These are phyloP conservation scores for Heliocidaris tuberculata DNA, from an alignment of 35 echinoderm and acorn worm genomes.

Conservation along the genomic window DNA sequence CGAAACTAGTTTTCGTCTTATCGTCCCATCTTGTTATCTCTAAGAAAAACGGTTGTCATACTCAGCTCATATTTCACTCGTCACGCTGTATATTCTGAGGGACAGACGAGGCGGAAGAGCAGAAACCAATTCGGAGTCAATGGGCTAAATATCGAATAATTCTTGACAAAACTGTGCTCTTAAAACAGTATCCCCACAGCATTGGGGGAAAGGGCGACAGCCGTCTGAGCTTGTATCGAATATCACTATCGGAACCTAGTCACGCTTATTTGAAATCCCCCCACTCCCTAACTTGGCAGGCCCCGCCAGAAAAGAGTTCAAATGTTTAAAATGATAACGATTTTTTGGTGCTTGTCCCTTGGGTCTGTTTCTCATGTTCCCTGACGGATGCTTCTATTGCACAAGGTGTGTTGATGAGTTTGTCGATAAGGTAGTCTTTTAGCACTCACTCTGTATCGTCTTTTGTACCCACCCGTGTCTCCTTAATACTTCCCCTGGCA, in stretches of 20 bases:
- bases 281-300: neutral
- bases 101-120: neutral
- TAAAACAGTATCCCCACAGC: neutral
- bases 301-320: slow-evolving; percentile 19
- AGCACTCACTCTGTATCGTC: neutral
- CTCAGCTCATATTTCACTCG: neutral
- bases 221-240: neutral
- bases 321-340: slow-evolving; percentile 45
- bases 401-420: slow-evolving; percentile 23
- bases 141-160: slow-evolving; percentile 1
- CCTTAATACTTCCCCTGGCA: neutral
- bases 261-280: slow-evolving; percentile 30
- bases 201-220: neutral
- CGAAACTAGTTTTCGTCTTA: slow-evolving; percentile 31
- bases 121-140: neutral
- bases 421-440: slow-evolving; percentile 24
- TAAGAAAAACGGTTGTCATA: slow-evolving; percentile 27
- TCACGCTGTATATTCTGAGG: neutral
- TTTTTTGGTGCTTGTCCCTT: neutral
- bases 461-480: slow-evolving; percentile 24
- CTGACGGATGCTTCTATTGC: neutral
- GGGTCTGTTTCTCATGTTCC: slow-evolving; percentile 31
- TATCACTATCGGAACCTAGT: slow-evolving; percentile 45
- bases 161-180: slow-evolving; percentile 1
- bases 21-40: slow-evolving; percentile 20